Base-by-base conservation (phyloP, 2,113 vertebrate genomes). In the Lophius piscatorius region DNA sequence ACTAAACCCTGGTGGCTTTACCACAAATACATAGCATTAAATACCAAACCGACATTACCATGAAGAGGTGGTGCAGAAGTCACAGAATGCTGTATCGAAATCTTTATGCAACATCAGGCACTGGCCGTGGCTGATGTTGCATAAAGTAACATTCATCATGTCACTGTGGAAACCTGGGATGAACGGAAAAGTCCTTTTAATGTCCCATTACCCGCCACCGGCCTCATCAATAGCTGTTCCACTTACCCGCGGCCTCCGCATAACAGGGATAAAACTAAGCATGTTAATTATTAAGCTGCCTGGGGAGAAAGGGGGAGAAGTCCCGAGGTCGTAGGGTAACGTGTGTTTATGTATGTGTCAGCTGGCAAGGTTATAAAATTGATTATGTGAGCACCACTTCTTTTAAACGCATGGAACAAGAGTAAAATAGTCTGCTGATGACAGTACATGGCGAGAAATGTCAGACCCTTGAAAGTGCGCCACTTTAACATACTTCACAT, bases 211-310 rank as follows among this genome's bases (percentile, higher is more conserved):
- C 80, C 80, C 80, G 81, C 56, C 64, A 59, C 62, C 77, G 70
- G 64, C 49, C 64, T 64, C 78, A 70, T 72, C 63, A 82, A 69
- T 75, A 70, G 60, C 23, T 70, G 72, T 55, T 82, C 80, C 44
- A 74, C 69, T 69, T 82, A 75, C 49, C 57, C 61, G 55, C 62
- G 64, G 51, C 82, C 74, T 69, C n/a, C 21, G 65, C 62, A 72
- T 64, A 75, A 55, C 31, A 71, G 70, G 80, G 71, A 81, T 86
- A 76, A 87, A 86, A 85, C 86, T 84, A 83, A 74, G 72, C 73
- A 76, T 84, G 70, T 84, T 78, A 80, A 89, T 86, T 84, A 86
- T 87, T 87, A 78, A 81, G 57, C 44, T 61, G 57, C 62, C 34
- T 51, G 21, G 57, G 70, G 67, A 70, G 64, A 76, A 59, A 62